Evolutionary conservation across 2,797 vertebrate genomes (phyloP).

Genomic region (Micromesistius poutassou): DNA sequence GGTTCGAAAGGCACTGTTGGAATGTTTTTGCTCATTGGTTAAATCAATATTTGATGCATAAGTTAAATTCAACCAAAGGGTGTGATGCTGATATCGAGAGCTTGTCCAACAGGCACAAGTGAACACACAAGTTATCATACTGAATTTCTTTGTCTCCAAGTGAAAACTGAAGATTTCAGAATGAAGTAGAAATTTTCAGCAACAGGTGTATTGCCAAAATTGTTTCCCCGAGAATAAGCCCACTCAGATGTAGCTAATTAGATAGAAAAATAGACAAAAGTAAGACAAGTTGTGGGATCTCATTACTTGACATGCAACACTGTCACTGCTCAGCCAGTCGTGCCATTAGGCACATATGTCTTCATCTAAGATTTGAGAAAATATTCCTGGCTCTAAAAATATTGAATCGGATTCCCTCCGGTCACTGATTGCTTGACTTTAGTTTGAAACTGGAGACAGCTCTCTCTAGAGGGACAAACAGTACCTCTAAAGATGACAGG

Average conservation of each 20-base stretch:
- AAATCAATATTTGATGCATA: slow-evolving; percentile 37
- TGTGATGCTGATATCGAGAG: slow-evolving; percentile 31
- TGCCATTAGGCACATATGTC: not conserved
- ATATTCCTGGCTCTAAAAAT: not conserved
- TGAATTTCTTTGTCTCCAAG: not conserved
- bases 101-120: slow-evolving; percentile 43
- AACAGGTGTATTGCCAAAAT: slow-evolving; percentile 29
- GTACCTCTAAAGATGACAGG: not conserved
- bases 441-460: not conserved
- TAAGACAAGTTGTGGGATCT: slow-evolving; percentile 38
- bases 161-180: not conserved
- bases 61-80: slow-evolving; percentile 36
- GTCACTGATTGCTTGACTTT: not conserved
- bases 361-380: not conserved
- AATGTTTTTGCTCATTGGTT: slow-evolving; percentile 60
- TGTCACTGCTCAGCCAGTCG: slow-evolving; percentile 6
- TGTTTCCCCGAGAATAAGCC: not conserved
- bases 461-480: not conserved
- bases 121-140: slow-evolving; percentile 8
- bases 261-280: slow-evolving; percentile 13
- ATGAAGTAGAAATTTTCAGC: not conserved
- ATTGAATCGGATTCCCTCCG: not conserved
- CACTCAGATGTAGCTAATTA: not conserved
- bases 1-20: slow-evolving; percentile 67
- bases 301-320: not conserved